phyloP scores from a whole-genome alignment of 2,797 vertebrate genomes.

The Muraenolepis orangiensis region DNA sequence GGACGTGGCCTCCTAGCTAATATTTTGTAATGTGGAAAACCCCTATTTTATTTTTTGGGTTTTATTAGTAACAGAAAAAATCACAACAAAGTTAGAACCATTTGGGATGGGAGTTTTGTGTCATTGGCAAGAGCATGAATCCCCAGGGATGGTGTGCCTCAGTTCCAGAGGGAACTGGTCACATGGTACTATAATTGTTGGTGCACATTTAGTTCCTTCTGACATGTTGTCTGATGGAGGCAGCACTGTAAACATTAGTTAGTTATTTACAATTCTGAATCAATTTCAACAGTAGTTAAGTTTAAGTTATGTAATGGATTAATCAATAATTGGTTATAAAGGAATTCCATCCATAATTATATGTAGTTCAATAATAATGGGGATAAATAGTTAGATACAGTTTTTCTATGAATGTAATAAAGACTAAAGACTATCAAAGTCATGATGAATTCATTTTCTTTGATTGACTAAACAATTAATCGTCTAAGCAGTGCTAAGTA shows the following conservation, averaged over 20 bases:
- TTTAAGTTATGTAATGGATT: neutral
- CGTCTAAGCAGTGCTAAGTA: neutral
- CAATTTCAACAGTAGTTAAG: neutral
- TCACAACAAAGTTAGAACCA: too few relatives aligned
- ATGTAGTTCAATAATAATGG: neutral
- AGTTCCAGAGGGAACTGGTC: neutral
- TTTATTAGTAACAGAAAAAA: neutral
- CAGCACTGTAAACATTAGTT: neutral
- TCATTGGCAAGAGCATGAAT: neutral
- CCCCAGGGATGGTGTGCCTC: neutral
- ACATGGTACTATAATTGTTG: neutral
- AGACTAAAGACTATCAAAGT: neutral
- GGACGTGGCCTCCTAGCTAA: neutral
- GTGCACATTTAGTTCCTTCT: too few relatives aligned
- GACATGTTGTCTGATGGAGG: too few relatives aligned
- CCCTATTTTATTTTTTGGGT: neutral
- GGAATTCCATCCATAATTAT: neutral
- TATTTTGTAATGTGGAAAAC: neutral
- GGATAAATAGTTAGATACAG: too few relatives aligned
- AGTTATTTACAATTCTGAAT: neutral
- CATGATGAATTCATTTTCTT: neutral
- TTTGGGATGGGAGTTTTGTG: neutral
- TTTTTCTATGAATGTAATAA: too few relatives aligned
- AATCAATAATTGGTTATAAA: neutral
- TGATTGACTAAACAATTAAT: neutral